Evolutionary conservation across 2,888 invertebrate species (phyloP), one percentile per base, ranked within the genome.

Genomic region (Blastobasis lacticolella): DNA sequence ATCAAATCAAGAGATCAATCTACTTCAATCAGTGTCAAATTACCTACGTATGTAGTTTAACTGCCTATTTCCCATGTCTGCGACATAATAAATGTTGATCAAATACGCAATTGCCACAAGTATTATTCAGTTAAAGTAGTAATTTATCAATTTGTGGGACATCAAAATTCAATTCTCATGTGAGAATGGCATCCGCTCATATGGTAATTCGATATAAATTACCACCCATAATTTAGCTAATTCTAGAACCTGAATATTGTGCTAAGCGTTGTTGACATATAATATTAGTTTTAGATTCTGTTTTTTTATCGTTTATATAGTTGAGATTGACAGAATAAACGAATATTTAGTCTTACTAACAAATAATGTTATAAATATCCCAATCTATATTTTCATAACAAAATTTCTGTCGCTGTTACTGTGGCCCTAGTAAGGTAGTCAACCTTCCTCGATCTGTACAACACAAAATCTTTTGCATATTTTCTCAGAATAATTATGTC

Each of bases 401-500:
- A 23, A n/a, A 23, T 23, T 3, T 23, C 23, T 2, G 23, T 23
- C 23, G 23, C 23, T 23, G 23, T 23, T 23, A 23, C 23, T 23
- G 23, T 23, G 7, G 37, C 4, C 7, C 9, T 38, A n/a, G 10
- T 38, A 46, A 38, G 38, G 9, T 38, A 37, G 37, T 38, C n/a
- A 38, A 4, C 46, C 38, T 46, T 46, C n/a, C 37, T 45, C 23
- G 23, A 8, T 23, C 45, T 9, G 36, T 45, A 45, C 6, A 5
- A n/a, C n/a, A 46, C 7, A 46, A 23, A 23, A 23, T 3, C 23
- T 23, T 23, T 10, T 10, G 40, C 40, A 40, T 46, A 52, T 48
- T 45, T 44, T 52, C 48, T 48, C 46, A 42, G 38, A 38, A 41
- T 40, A 54, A 50, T 50, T 50, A 54, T 50, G 37, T 23, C 44